These are phyloP conservation scores for Mormoops blainvillei DNA, from an alignment of 2,113 vertebrate species.

Conservation along the genomic window DNA sequence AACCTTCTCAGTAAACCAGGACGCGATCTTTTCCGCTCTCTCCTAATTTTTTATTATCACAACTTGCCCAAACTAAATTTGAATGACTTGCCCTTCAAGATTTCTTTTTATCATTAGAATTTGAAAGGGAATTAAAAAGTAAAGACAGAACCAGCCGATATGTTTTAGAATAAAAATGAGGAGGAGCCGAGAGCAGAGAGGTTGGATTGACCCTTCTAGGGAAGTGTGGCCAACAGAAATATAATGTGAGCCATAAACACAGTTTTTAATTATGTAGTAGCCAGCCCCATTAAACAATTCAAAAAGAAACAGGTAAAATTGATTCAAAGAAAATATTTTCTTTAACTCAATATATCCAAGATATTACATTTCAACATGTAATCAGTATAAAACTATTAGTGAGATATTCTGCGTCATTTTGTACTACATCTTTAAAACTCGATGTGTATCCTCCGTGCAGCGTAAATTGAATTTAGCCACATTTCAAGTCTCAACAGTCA, in stretches of 20 bases:
- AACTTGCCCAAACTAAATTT: constrained; percentile 67
- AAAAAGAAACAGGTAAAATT: neutral
- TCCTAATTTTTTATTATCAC: constrained; percentile 70
- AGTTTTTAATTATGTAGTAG: neutral
- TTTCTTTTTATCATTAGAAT: constrained; percentile 20
- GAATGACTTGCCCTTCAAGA: constrained; percentile 51
- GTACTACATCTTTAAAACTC: neutral
- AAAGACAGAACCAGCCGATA: constrained; percentile 23
- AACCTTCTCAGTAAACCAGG: constrained; percentile 43
- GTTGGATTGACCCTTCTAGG: neutral
- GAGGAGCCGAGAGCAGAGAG: neutral
- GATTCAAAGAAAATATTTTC: neutral
- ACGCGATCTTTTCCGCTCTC: constrained; percentile 45
- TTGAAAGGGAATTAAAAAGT: constrained; percentile 62
- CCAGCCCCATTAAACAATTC: neutral
- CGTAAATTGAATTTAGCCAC: neutral
- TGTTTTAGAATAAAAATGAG: neutral
- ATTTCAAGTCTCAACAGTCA: neutral
- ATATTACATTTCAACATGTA: neutral
- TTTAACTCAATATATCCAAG: neutral
- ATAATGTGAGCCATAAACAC: neutral
- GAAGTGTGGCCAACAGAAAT: neutral
- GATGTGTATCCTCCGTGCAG: neutral
- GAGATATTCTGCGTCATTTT: neutral
- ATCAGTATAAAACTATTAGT: neutral